phyloP scores from a whole-genome alignment of 2,888 invertebrate species.

The Smittia aterrima region DNA sequence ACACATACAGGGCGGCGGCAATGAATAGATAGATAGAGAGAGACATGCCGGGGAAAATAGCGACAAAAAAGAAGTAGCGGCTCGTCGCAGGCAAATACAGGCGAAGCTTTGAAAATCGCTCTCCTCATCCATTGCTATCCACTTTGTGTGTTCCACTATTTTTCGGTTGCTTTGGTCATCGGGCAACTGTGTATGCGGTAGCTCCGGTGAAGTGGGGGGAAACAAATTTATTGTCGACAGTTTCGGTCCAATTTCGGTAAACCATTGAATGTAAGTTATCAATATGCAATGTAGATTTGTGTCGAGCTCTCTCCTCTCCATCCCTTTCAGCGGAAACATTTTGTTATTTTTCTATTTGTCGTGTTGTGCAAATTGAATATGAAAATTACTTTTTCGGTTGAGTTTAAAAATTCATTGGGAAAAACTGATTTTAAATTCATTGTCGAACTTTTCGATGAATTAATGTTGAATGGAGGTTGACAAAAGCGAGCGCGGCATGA shows the following conservation, averaged over 20 bases:
- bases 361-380: background rate
- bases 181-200: conserved; percentile 9
- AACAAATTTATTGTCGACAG: conserved; percentile 41
- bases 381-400: conserved; percentile 9
- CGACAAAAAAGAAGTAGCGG: background rate
- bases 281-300: conserved; percentile 35
- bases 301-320: conserved; percentile 1
- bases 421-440: conserved; percentile 24
- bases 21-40: conserved; percentile 26
- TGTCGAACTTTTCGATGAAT: background rate
- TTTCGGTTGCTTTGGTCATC: conserved; percentile 33
- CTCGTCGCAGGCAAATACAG: conserved; percentile 5
- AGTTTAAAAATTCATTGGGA: background rate
- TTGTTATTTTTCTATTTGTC: conserved; percentile 29
- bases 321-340: conserved; percentile 17
- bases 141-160: conserved; percentile 36
- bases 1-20: conserved; percentile 10
- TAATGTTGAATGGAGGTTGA: background rate
- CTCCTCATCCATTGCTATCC: background rate
- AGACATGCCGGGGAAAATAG: background rate
- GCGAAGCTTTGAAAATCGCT: conserved; percentile 8
- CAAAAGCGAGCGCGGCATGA: background rate
- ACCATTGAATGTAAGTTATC: conserved; percentile 39
- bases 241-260: conserved; percentile 33
- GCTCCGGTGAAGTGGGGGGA: conserved; percentile 4